These are phyloP conservation scores for Tolmerus cingulatus DNA, from an alignment of 2,888 invertebrate species.

Conservation along the genomic window DNA sequence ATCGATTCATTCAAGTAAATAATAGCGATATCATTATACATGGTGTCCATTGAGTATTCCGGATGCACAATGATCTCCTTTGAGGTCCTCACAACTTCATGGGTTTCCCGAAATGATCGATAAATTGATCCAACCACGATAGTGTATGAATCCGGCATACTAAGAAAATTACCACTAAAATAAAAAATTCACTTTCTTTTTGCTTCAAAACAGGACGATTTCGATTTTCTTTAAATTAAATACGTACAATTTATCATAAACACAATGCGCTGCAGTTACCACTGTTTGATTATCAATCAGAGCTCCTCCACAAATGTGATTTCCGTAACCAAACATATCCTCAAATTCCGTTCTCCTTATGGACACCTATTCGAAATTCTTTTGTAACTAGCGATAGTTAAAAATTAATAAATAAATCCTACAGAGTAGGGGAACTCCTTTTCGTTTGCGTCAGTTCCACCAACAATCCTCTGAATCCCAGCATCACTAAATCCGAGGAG, in stretches of 20 bases:
- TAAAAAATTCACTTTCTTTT: neutral
- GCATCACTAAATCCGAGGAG: neutral
- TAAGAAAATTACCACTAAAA: slow-evolving; percentile 20
- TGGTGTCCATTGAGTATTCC: neutral
- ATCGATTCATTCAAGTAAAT: neutral
- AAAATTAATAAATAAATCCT: neutral
- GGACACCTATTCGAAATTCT: neutral
- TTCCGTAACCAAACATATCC: slow-evolving; percentile 24
- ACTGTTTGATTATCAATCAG: slow-evolving; percentile 18
- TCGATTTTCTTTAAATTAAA: neutral
- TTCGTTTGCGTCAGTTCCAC: slow-evolving; percentile 11
- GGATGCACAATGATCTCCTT: slow-evolving; percentile 6
- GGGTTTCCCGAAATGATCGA: slow-evolving; percentile 10
- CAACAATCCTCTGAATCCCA: slow-evolving; percentile 12
- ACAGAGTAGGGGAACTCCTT: slow-evolving; percentile 20
- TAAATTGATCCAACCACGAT: slow-evolving; percentile 17
- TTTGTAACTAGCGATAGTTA: neutral
- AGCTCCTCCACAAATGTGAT: slow-evolving; percentile 32
- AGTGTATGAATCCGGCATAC: slow-evolving; percentile 4
- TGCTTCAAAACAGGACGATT: neutral
- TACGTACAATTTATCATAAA: slow-evolving; percentile 16
- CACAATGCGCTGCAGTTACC: slow-evolving; percentile 19
- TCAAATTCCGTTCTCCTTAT: slow-evolving; percentile 29
- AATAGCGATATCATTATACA: slow-evolving; percentile 16
- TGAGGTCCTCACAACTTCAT: slow-evolving; percentile 4